Conservation (phyloP, 2,888 invertebrate species). For the Euproctis similis region DNA sequence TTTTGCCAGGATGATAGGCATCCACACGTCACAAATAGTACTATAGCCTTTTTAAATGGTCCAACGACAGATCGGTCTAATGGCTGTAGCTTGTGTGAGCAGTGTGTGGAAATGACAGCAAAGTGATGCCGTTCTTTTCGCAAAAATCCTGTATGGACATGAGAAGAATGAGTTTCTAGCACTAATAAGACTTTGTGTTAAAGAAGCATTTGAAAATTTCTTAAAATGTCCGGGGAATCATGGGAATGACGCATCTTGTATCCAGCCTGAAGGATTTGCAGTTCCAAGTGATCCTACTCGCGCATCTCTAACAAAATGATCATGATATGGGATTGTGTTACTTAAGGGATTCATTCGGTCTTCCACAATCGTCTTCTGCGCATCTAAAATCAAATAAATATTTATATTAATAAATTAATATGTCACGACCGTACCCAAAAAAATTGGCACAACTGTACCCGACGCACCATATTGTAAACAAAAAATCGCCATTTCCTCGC, state of each 20-base stretch:
- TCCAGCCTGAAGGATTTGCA: conserved; percentile 13
- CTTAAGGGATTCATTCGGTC: too few species aligned
- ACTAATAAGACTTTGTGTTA: conserved; percentile 20
- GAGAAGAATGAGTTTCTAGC: conserved; percentile 12
- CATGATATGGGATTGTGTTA: too few species aligned
- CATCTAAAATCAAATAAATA: too few species aligned
- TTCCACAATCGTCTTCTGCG: too few species aligned
- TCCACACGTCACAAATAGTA: not conserved
- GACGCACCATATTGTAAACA: too few species aligned
- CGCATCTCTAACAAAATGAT: conserved; percentile 21
- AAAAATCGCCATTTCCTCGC: too few species aligned
- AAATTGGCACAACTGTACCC: too few species aligned
- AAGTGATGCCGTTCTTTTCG: not conserved
- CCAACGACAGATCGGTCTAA: conserved; percentile 1
- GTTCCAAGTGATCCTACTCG: conserved; percentile 21
- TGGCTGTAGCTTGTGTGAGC: conserved; percentile 1
- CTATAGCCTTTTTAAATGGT: conserved; percentile 2
- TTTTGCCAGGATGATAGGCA: conserved; percentile 2
- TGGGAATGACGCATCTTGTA: conserved; percentile 20
- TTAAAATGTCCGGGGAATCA: conserved; percentile 25
- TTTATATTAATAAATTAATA: too few species aligned
- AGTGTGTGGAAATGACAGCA: too few species aligned
- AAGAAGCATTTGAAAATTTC: conserved; percentile 10
- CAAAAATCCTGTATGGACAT: conserved; percentile 1
- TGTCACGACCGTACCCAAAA: too few species aligned